Base-by-base conservation (phyloP, 2,113 vertebrate genomes). In the Nestor notabilis region DNA sequence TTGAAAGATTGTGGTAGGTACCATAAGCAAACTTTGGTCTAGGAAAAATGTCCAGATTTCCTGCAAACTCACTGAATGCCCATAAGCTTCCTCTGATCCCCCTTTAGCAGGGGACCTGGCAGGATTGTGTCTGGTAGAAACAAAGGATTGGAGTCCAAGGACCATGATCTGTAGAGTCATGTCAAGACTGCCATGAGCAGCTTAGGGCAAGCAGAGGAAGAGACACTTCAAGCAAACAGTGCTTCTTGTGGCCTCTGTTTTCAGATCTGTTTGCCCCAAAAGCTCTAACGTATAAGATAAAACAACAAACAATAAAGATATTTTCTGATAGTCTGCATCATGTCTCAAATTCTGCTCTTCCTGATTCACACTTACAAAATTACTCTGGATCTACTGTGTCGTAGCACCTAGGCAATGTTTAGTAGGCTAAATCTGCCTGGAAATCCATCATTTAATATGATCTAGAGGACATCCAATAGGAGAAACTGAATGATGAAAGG, bases 81-180 rank as follows among this genome's bases (percentile, higher is more conserved):
- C 19, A 52, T 0, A 12, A 33, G 23, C 9, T 66, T 81, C 65
- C 31, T 61, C 61, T 53, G 39, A 44, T 47, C 16, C 35, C 14
- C 7, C 33, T 78, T 24, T 5, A 41, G 19, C 10, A 17, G 44
- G 9, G 17, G 9, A 49, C 9, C 19, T 1, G 4, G 2, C 5
- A 27, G 37, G 52, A 49, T 25, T 35, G 2, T 4, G 6, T 9
- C 44, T 72, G 58, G 7, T 3, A 39, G 61, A 60, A 50, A 10
- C 9, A n/a, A 87, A 31, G 28, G 11, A 1, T 7, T 81, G 69
- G 13, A 83, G 47, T 46, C 29, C 10, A 39, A 83, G 46, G 33
- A 13, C 35, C 6, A 0, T 1, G 17, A 25, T 68, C 52, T 1
- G 0, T 15, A 56, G 41, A 31, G 28, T 47, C 12, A 50, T 17